Base-by-base conservation (phyloP, 2,888 invertebrate species). In the Trissolcus brochymenae region DNA sequence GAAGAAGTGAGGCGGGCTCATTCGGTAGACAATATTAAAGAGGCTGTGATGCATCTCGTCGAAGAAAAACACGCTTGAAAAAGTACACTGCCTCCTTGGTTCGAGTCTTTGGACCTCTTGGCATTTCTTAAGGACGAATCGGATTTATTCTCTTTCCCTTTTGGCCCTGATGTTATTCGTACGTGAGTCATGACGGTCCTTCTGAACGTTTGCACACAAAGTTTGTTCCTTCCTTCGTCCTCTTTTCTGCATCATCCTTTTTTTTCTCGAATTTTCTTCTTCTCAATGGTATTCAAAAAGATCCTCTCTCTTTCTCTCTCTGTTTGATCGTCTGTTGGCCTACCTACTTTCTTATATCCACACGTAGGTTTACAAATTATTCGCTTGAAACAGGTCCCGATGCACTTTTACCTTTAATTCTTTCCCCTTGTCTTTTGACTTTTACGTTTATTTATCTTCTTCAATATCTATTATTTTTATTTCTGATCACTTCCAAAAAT, bases 21-120 rank as follows among this genome's bases (percentile, higher is more conserved):
- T 81, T 81, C 76, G 76, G 75, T 76, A 76, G 81, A 79, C 81
- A 76, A 81, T 82, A 82, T 81, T 82, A 81, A 82, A 81, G 79
- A 80, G 82, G 76, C 73, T 76, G 72, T 75, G 80, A 81, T 80
- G 80, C 80, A 76, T 66, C 77, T 74, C 73, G 79, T 79, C 79
- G 72, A 74, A 78, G 78, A 80, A 79, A 79, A 80, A 78, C 77
- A 78, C 72, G 62, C 68, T 76, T 65, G 79, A 79, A 80, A 77
- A 80, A 80, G 78, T 75, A 75, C 72, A 74, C 71, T 71, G 71
- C 72, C 72, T 73, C 59, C 65, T 67, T 72, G 56, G 72, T 76
- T 71, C 62, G 64, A 76, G 78, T 76, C 76, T 79, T 79, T 79
- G 79, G 80, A 76, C 75, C 79, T 80, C 67, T 76, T 80, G 80